Conservation (phyloP, 2,888 invertebrate species). For the Iphiclides podalirius region DNA sequence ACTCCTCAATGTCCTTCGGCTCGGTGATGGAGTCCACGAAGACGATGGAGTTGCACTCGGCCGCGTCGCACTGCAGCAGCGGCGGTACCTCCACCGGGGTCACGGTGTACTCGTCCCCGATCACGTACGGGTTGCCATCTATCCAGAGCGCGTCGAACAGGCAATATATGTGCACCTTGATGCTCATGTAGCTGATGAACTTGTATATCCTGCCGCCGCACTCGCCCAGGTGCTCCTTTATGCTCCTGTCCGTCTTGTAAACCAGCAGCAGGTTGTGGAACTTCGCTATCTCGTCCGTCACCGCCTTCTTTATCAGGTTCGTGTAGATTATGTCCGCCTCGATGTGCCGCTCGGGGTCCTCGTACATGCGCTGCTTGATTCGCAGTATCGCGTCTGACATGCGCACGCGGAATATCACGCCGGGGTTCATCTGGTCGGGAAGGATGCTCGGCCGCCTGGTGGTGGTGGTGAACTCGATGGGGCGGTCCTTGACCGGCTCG, state of each 20-base stretch:
- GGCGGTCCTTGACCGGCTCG: conserved; percentile 63
- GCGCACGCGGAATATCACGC: conserved; percentile 66
- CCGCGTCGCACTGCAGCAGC: conserved; percentile 67
- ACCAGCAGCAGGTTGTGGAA: conserved; percentile 66
- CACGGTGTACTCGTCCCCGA: conserved; percentile 70
- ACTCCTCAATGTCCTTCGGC: conserved; percentile 67
- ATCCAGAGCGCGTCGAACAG: conserved; percentile 72
- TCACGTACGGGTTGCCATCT: conserved; percentile 71
- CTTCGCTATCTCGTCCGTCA: conserved; percentile 71
- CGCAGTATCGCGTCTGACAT: conserved; percentile 72
- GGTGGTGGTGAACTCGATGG: conserved; percentile 59
- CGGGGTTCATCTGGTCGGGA: conserved; percentile 71
- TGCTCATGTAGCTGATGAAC: conserved; percentile 72
- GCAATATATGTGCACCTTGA: conserved; percentile 72
- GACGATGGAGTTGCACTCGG: conserved; percentile 68
- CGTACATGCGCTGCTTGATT: conserved; percentile 72
- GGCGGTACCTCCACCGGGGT: conserved; percentile 70
- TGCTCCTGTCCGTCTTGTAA: conserved; percentile 71
- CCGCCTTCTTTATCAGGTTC: conserved; percentile 68
- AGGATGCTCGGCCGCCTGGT: conserved; percentile 62
- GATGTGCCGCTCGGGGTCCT: conserved; percentile 68
- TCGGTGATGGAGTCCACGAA: conserved; percentile 72
- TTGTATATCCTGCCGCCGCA: conserved; percentile 72
- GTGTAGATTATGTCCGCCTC: conserved; percentile 73
- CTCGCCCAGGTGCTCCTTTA: conserved; percentile 70